Conservation (phyloP, 2,113 vertebrate species). For the Pandion haliaetus region DNA sequence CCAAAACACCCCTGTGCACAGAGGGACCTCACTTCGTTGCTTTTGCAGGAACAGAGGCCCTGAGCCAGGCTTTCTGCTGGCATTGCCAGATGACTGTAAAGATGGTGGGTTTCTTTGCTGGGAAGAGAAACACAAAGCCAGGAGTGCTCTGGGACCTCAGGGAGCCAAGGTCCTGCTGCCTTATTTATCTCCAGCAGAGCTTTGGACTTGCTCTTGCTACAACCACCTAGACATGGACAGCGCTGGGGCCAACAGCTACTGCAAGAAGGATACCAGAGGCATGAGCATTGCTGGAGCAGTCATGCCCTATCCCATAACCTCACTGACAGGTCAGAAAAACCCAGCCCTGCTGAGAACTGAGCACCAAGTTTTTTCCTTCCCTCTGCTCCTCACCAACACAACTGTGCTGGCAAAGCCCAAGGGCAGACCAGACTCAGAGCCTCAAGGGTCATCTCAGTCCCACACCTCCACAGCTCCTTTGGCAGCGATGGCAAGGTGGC, state of each 20-base stretch:
- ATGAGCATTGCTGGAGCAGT: not conserved
- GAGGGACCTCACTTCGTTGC: not conserved
- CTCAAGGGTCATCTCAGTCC: not conserved
- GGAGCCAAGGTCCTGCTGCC: not conserved
- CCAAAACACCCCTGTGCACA: not conserved
- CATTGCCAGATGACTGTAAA: not conserved
- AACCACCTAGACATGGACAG: accelerated
- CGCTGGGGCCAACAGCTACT: not conserved
- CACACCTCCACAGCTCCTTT: not conserved
- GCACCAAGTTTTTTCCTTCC: not conserved
- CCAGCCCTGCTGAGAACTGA: not conserved
- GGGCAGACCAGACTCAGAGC: not conserved
- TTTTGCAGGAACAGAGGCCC: not conserved
- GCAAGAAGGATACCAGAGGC: not conserved
- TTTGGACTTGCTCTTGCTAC: not conserved
- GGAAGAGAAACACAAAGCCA: not conserved
- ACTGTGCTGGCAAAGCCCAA: not conserved
- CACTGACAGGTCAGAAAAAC: not conserved
- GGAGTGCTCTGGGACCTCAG: not conserved
- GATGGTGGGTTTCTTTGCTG: not conserved
- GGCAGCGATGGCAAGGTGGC: not conserved
- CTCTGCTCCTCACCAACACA: not conserved
- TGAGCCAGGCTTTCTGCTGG: not conserved
- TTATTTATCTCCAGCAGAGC: not conserved
- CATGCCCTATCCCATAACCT: not conserved